phyloP scores from a whole-genome alignment of 2,797 vertebrate species.

The Columba guinea region DNA sequence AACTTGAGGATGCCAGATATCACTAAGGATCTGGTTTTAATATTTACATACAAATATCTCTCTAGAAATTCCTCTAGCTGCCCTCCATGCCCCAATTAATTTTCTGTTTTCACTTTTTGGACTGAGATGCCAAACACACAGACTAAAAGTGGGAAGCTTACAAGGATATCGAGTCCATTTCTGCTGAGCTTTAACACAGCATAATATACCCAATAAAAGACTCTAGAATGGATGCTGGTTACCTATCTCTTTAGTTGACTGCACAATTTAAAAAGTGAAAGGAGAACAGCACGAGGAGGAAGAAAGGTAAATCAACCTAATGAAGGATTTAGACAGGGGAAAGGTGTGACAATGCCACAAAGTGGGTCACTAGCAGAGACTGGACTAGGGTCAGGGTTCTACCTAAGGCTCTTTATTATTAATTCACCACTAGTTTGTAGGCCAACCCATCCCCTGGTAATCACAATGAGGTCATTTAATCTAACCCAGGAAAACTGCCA shows the following conservation, averaged over 20 bases:
- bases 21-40: not conserved
- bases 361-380: not conserved
- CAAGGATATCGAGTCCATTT: rapidly evolving
- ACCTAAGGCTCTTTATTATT: not conserved
- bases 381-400: not conserved
- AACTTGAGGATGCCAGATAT: not conserved
- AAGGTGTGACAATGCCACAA: not conserved
- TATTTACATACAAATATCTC: not conserved
- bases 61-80: not conserved
- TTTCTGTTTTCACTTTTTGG: not conserved
- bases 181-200: not conserved
- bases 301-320: not conserved
- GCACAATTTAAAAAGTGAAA: not conserved
- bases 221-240: not conserved
- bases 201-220: not conserved
- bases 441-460: not conserved
- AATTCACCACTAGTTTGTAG: not conserved
- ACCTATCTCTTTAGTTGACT: not conserved
- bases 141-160: not conserved
- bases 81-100: not conserved
- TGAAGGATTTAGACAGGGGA: not conserved
- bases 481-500: not conserved
- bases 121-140: not conserved
- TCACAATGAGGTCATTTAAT: not conserved
- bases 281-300: not conserved